Evolutionary conservation across 2,113 vertebrate genomes (phyloP), one percentile per base, ranked within the genome.

Genomic region (Carassius auratus): DNA sequence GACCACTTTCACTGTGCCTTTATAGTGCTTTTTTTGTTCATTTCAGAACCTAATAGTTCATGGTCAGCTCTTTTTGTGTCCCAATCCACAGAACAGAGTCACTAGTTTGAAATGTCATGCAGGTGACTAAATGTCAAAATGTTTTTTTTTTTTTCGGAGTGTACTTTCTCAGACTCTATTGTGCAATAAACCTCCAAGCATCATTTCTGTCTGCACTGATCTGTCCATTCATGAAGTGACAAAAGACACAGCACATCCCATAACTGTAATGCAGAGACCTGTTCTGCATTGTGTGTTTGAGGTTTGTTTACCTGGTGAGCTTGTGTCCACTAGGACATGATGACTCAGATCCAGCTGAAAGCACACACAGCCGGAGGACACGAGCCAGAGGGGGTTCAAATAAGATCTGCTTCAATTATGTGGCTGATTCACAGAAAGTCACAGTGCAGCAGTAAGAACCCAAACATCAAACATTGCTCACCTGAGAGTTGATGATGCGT

Each of bases 401-500:
- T 30, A 9, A 36, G 42, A 69, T 68, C 23, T 5, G 23, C 42
- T 66, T 81, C 8, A 50, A 26, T 42, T 23, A 48, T 30, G 17
- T 21, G 36, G 57, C 57, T 45, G 21, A 64, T 64, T 45, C 77
- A 45, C 13, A 64, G 14, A 66, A 21, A 55, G 9, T 17, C n/a
- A 3, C 19, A 59, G 5, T 36, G 80, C 50, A 17, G 3, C 4
- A 21, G 14, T 5, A 38, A 4, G 0, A 12, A 38, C 8, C 23
- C 38, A 38, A 76, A 48, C 26, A 75, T 79, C 61, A 48, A 81
- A 81, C 17, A 1, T 5, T 2, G 30, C 94, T 94, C 93, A 98
- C 98, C 97, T 98, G 98, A 4, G 98, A 99, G 89, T 99, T 99
- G 90, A 99, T 97, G 91, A 99, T 97, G 81, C 98, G 96, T 78